These are phyloP conservation scores for Sycobia sp. DNA, from an alignment of 1,140 invertebrate species.

Conservation along the genomic window DNA sequence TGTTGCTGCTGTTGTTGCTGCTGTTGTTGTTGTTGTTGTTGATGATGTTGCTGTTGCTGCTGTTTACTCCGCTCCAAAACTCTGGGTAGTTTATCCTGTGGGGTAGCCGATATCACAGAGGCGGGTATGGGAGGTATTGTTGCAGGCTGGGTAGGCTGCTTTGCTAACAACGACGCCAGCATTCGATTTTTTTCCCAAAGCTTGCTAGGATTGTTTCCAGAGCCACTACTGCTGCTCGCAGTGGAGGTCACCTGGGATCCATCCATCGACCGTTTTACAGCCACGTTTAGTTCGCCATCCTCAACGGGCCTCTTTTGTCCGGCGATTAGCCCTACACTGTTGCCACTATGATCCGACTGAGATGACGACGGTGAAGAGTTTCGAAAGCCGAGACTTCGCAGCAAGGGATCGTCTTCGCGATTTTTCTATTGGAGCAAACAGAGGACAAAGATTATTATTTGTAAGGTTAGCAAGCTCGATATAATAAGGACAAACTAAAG, in stretches of 20 bases:
- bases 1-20: slow-evolving; percentile 63
- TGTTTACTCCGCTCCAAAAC: slow-evolving; percentile 55
- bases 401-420: slow-evolving; percentile 64
- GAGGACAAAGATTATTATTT: no score
- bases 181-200: slow-evolving; percentile 85
- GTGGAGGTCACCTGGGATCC: slow-evolving; percentile 62
- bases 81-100: slow-evolving; percentile 67
- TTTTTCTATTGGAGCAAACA: slow-evolving; percentile 33
- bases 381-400: slow-evolving; percentile 67
- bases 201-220: slow-evolving; percentile 62
- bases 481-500: no score
- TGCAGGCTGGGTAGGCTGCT: slow-evolving; percentile 75
- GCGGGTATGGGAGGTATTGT: slow-evolving; percentile 70
- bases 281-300: slow-evolving; percentile 67
- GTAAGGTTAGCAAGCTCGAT: no score
- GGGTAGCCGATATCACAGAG: slow-evolving; percentile 70
- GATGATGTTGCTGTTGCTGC: slow-evolving; percentile 64
- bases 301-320: slow-evolving; percentile 73
- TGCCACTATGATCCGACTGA: slow-evolving; percentile 45
- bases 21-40: no score
- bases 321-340: slow-evolving; percentile 52
- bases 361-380: slow-evolving; percentile 60
- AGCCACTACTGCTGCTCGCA: slow-evolving; percentile 34
- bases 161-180: slow-evolving; percentile 81
- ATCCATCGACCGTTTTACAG: slow-evolving; percentile 63